Evolutionary conservation across 2,888 invertebrate genomes (phyloP).

Genomic region (Alcis repandata): DNA sequence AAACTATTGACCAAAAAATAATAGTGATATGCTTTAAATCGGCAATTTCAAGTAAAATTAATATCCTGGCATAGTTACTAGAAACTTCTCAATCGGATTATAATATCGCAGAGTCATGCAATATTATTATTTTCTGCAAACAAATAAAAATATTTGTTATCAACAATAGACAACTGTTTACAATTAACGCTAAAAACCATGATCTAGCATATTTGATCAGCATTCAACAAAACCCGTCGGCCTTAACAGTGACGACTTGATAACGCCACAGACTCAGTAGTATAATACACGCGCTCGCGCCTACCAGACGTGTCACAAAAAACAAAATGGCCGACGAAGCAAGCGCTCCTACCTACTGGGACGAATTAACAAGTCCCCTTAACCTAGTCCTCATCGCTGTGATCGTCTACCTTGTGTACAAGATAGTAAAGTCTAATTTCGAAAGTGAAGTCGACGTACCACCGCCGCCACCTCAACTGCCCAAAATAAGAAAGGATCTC

Average conservation of each 20-base stretch:
- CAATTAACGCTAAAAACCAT: constrained; percentile 10
- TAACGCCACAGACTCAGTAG: constrained; percentile 50
- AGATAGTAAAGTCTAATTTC: constrained; percentile 86
- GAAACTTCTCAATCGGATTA: too few species aligned
- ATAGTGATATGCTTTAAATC: too few species aligned
- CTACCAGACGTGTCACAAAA: constrained; percentile 50
- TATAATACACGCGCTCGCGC: constrained; percentile 51
- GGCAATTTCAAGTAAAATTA: too few species aligned
- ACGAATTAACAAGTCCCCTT: constrained; percentile 78
- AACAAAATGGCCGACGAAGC: constrained; percentile 51
- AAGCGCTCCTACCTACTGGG: constrained; percentile 70
- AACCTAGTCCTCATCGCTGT: constrained; percentile 74
- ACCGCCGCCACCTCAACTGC: constrained; percentile 87
- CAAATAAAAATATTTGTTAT: neutral
- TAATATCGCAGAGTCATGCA: neutral
- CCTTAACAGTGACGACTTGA: constrained; percentile 58
- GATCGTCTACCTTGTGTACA: constrained; percentile 87
- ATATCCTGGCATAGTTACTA: too few species aligned
- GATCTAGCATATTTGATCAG: constrained; percentile 23
- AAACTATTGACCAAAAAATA: too few species aligned
- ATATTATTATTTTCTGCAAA: neutral
- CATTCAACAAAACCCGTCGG: constrained; percentile 49
- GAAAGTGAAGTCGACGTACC: constrained; percentile 68
- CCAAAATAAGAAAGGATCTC: constrained; percentile 95
- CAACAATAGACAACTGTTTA: neutral